Evolutionary conservation across 2,888 invertebrate species (phyloP).

Genomic region (Plutella xylostella): DNA sequence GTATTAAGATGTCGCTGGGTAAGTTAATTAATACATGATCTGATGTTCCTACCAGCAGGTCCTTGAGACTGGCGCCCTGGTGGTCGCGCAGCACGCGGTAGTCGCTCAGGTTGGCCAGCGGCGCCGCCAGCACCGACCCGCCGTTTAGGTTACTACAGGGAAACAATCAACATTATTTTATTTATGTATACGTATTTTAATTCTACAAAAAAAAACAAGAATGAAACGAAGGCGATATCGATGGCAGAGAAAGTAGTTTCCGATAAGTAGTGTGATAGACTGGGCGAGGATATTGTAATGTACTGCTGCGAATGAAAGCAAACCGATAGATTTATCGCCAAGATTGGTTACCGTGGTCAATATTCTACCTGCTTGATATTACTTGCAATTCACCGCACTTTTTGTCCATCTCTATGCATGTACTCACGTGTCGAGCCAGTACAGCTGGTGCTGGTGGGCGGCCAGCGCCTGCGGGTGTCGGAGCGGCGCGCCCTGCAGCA

Average conservation of each 20-base stretch:
- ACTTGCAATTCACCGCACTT: too few species aligned
- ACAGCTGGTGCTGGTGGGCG: conserved; percentile 71
- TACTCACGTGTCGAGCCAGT: conserved; percentile 84
- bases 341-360: too few species aligned
- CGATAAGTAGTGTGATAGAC: too few species aligned
- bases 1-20: too few species aligned
- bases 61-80: conserved; percentile 76
- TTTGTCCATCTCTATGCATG: neutral
- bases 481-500: conserved; percentile 56
- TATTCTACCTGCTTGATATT: too few species aligned
- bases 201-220: neutral
- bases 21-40: too few species aligned
- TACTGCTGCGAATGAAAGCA: too few species aligned
- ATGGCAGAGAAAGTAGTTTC: too few species aligned
- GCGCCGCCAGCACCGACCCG: conserved; percentile 76
- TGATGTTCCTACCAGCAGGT: conserved; percentile 73
- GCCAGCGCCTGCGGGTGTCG: conserved; percentile 76
- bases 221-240: neutral
- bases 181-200: neutral
- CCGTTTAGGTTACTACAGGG: conserved; percentile 40
- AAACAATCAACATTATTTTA: neutral
- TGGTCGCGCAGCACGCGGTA: conserved; percentile 65
- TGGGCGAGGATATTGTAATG: too few species aligned
- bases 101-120: conserved; percentile 68
- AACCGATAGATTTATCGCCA: too few species aligned